Base-by-base conservation (phyloP, 2,797 vertebrate genomes). In the Lerista edwardsae region DNA sequence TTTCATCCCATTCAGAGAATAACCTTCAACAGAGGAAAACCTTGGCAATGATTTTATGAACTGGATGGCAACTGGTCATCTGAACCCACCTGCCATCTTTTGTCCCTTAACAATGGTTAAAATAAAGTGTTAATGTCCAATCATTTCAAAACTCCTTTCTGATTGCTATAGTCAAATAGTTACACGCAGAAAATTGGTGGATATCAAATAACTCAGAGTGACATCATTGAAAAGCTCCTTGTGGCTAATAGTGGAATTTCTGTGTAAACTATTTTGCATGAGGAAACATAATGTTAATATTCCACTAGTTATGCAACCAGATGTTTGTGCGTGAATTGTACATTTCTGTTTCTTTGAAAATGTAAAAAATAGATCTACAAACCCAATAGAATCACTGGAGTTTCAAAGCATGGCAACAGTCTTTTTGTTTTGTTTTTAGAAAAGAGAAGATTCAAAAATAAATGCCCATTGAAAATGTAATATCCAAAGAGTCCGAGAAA, bases 391-490 rank as follows among this genome's bases (percentile, higher is more conserved):
- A 94, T 95, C 95, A 95, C 95, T 29, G 92, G 92, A 94, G 90
- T 95, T 96, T 94, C 91, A 82, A 90, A 95, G 94, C 93, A 91
- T 92, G 93, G 93, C 91, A 94, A 92, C 91, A 96, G 95, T 96
- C 95, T 95, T 93, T 94, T 89, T 71, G 36, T 69, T 69, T 68
- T 39, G 21, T 68, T 34, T 65, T 68, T 21, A 27, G 88, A 94
- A 95, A 95, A 85, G 93, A 95, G 93, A 96, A 93, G 94, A 89
- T 95, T 94, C 91, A 80, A 93, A 96, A 96, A 95, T 94, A 96
- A 96, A 97, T 97, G 96, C 96, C 96, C 96, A 88, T 87, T 93
- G 86, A 91, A 95, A 95, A 93, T 88, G 93, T 90, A 94, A 90
- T 91, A 94, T 93, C 93, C 93, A 94, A 93, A 95, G 19, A 93